Evolutionary conservation across 37 sponge, comb jelly and placozoan species (phyloP).

Genomic region (Sycon ciliatum): DNA sequence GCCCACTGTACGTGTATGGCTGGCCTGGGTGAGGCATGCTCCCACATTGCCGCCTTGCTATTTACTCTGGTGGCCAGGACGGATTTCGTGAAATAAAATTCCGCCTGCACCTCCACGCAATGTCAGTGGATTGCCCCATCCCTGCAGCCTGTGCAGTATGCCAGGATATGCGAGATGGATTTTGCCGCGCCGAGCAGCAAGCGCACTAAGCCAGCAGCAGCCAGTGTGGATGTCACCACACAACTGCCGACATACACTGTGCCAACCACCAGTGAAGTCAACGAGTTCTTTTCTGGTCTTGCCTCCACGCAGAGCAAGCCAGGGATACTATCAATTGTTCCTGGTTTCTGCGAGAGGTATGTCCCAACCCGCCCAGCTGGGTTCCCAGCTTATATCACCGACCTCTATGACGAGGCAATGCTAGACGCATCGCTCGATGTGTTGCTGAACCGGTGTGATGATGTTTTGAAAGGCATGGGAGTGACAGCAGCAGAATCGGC

Average conservation of each 20-base stretch:
- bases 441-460: conserved; percentile 33
- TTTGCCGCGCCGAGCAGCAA: conserved; percentile 25
- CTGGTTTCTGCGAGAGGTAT: conserved; percentile 26
- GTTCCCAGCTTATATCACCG: conserved; percentile 15
- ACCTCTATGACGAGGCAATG: conserved; percentile 22
- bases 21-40: conserved; percentile 43
- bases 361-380: conserved; percentile 12
- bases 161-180: conserved; percentile 32
- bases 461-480: conserved; percentile 11
- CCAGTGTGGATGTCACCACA: too few species aligned
- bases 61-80: conserved; percentile 36
- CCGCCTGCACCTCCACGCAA: conserved; percentile 34
- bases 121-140: conserved; percentile 44
- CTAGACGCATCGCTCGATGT: conserved; percentile 16
- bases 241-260: not conserved
- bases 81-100: conserved; percentile 9
- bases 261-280: conserved; percentile 30
- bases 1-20: conserved; percentile 48
- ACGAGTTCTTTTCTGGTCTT: conserved; percentile 13
- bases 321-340: conserved; percentile 34
- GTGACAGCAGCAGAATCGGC: conserved; percentile 27
- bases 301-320: conserved; percentile 24
- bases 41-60: conserved; percentile 42
- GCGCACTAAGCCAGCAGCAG: conserved; percentile 22
- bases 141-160: conserved; percentile 36